These are phyloP conservation scores for Drosophila yakuba DNA, from an alignment of 1,140 invertebrate genomes.

Conservation along the genomic window DNA sequence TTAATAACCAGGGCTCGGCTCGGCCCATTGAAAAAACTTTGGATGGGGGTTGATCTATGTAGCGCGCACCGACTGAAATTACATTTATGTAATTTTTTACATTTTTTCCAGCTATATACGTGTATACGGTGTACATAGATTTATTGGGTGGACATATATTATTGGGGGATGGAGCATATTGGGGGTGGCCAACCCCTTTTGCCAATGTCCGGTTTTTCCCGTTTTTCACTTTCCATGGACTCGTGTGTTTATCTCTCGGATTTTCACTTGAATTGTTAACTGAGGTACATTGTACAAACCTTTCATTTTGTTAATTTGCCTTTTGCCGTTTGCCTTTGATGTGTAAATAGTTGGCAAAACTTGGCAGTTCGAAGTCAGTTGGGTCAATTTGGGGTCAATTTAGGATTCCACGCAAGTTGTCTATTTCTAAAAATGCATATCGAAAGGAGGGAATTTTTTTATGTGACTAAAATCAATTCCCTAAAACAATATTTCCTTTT, in stretches of 20 bases:
- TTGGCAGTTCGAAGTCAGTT: background rate
- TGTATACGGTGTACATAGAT: conserved; percentile 4
- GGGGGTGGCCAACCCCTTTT: conserved; percentile 30
- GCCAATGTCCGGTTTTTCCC: conserved; percentile 27
- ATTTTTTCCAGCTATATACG: conserved; percentile 29
- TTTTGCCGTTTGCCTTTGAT: conserved; percentile 65
- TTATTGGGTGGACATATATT: background rate
- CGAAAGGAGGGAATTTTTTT: background rate
- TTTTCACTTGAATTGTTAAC: conserved; percentile 37
- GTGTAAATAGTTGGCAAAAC: conserved; percentile 34
- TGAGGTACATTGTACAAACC: conserved; percentile 58
- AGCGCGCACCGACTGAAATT: conserved; percentile 30
- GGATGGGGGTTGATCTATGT: conserved; percentile 3
- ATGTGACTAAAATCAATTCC: too few relatives aligned
- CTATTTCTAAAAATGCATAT: background rate
- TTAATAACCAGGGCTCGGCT: conserved; percentile 73
- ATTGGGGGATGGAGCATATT: conserved; percentile 13
- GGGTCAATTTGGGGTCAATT: background rate
- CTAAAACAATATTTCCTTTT: background rate
- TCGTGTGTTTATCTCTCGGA: conserved; percentile 23
- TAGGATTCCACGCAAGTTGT: background rate
- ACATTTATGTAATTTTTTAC: conserved; percentile 71
- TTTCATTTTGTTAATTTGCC: conserved; percentile 73
- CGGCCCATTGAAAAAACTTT: background rate
- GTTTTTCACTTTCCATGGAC: background rate